phyloP scores from a whole-genome alignment of 2,113 vertebrate species.

The Pollachius pollachius region DNA sequence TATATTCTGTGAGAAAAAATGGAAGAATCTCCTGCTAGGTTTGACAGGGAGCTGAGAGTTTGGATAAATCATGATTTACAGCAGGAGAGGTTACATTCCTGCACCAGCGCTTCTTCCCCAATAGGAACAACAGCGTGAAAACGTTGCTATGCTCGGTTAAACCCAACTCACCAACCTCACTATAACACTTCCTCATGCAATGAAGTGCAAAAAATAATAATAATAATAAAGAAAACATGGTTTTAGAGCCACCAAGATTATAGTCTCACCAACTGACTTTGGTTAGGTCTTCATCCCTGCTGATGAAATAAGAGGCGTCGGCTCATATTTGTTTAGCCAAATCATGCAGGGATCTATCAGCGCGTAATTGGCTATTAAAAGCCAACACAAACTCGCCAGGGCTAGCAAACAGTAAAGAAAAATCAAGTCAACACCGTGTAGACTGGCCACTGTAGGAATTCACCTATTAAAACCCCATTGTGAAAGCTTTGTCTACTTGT shows the following conservation, averaged over 20 bases:
- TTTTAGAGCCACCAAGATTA: neutral
- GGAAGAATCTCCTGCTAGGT: neutral
- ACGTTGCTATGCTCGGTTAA: neutral
- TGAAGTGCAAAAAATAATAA: neutral
- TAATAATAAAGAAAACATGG: neutral
- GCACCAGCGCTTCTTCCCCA: neutral
- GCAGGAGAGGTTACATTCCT: neutral
- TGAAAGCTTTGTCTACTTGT: no score
- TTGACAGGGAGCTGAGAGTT: neutral
- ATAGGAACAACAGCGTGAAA: neutral
- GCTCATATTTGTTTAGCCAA: no score
- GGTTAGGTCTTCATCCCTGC: neutral
- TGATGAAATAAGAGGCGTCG: constrained; percentile 13
- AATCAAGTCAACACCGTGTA: no score
- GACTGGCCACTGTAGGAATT: no score
- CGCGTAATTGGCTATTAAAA: no score
- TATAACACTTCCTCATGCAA: constrained; percentile 7
- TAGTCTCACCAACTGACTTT: neutral
- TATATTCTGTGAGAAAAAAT: neutral
- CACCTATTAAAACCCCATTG: no score
- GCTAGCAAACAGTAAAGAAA: no score
- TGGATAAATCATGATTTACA: neutral
- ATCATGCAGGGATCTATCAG: no score
- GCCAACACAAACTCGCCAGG: no score
- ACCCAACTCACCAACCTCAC: neutral